A percentile compares a stretch with the other conserved stretches of the same genome.
phyloP scores from a whole-genome alignment of 2,888 invertebrate genomes.

The Drosophila falleni region DNA sequence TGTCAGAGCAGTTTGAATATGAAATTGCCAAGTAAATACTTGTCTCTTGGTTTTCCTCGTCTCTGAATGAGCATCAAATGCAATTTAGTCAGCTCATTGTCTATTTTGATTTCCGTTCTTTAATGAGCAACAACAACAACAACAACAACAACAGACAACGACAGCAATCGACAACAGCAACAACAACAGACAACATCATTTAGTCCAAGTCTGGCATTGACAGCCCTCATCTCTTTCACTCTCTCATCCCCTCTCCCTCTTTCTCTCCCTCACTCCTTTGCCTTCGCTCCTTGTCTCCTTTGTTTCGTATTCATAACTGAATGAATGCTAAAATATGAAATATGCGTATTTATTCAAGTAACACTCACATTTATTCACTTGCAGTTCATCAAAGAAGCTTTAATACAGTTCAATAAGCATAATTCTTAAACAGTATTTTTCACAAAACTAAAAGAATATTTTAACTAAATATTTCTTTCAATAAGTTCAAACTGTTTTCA shows the following conservation, averaged over 20 bases:
- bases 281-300: background rate
- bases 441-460: conserved; percentile 6
- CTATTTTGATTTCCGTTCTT: conserved; percentile 62
- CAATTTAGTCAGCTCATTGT: conserved; percentile 59
- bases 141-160: conserved; percentile 22
- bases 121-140: conserved; percentile 53
- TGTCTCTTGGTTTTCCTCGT: conserved; percentile 2
- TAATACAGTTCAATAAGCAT: conserved; percentile 2
- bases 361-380: conserved; percentile 34
- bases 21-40: conserved; percentile 41
- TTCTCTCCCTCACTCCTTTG: background rate
- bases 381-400: conserved; percentile 25
- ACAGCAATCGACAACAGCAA: conserved; percentile 27
- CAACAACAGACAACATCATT: conserved; percentile 21
- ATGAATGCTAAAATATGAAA: conserved; percentile 34
- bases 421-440: background rate
- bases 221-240: conserved; percentile 17
- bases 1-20: conserved; percentile 32
- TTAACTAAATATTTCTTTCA: background rate
- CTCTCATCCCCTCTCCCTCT: background rate
- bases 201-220: conserved; percentile 29
- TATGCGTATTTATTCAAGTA: conserved; percentile 31
- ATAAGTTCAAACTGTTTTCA: conserved; percentile 1
- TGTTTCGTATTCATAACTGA: conserved; percentile 39
- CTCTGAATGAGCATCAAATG: conserved; percentile 30